phyloP scores from a whole-genome alignment of 2,888 invertebrate genomes.

The Calliscelio sp. region DNA sequence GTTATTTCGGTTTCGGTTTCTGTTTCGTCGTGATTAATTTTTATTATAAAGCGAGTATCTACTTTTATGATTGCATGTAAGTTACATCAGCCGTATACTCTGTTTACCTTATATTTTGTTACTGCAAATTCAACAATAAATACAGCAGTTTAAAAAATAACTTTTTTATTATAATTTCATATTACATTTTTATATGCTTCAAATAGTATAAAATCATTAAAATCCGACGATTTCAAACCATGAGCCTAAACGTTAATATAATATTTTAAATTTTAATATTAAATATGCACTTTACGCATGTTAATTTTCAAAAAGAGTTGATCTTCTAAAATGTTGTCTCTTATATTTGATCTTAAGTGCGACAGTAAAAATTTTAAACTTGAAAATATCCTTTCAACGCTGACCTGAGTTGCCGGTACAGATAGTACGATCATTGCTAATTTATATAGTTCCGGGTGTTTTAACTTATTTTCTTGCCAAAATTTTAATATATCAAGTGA shows the following conservation, averaged over 20 bases:
- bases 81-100: too few relatives aligned
- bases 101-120: too few relatives aligned
- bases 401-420: conserved; percentile 19
- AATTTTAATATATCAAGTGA: not conserved
- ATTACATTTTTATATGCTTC: too few relatives aligned
- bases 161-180: too few relatives aligned
- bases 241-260: not conserved
- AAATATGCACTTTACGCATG: too few relatives aligned
- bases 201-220: too few relatives aligned
- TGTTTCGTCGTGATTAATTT: not conserved
- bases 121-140: too few relatives aligned
- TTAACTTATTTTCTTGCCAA: conserved; percentile 4
- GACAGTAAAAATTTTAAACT: conserved; percentile 19
- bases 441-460: conserved; percentile 7
- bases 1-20: not conserved
- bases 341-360: conserved; percentile 4
- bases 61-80: too few relatives aligned
- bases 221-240: too few relatives aligned
- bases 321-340: not conserved
- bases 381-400: conserved; percentile 21
- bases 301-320: conserved; percentile 1
- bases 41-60: too few relatives aligned
- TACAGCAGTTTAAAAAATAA: too few relatives aligned
- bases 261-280: not conserved
- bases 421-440: conserved; percentile 5